Base-by-base conservation (phyloP, 2,113 vertebrate genomes). In the Promerops cafer region DNA sequence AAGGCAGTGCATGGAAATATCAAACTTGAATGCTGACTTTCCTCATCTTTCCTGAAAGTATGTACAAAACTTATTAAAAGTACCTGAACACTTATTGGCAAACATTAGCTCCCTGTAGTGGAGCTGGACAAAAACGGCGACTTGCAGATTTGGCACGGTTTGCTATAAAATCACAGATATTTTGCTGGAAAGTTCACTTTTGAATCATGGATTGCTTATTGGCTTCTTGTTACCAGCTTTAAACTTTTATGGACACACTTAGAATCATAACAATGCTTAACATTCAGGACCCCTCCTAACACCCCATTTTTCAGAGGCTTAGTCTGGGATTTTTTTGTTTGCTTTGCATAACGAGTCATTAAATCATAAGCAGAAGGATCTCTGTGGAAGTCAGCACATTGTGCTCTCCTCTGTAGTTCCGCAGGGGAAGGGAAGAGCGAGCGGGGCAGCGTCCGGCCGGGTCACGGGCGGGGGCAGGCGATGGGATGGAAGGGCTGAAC, bases 391-490 rank as follows among this genome's bases (percentile, higher is more conserved):
- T 74, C 3, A 2, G 27, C 22, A 17, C 1, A 4, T 84, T 87
- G 21, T 60, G 39, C 84, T 81, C 23, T 74, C 16, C 16, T 52
- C 42, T 53, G n/a, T 50, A 11, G 28, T 72, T 83, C 1, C 0
- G 3, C 40, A 5, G 0, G 2, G 42, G 56, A 52, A 49, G 70
- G 53, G 66, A 72, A 60, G 74, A 44, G 53, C 0, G 0, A n/a
- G 53, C 2, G 49, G 33, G 22, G 54, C 72, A 65, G 59, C 0
- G 0, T 35, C 54, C 0, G 0, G 17, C 20, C 0, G 2, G 53
- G 19, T 31, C 19, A 2, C 0, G 6, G 61, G 9, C 11, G 4
- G 0, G 1, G 28, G 37, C 11, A 39, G 33, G 30, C 0, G 0
- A 5, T 40, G 75, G 39, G 24, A 7, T 68, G 70, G 61, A 44